Evolutionary conservation across 2,113 vertebrate species (phyloP), one percentile per base, ranked within the genome.

Genomic region (Centropus bengalensis): DNA sequence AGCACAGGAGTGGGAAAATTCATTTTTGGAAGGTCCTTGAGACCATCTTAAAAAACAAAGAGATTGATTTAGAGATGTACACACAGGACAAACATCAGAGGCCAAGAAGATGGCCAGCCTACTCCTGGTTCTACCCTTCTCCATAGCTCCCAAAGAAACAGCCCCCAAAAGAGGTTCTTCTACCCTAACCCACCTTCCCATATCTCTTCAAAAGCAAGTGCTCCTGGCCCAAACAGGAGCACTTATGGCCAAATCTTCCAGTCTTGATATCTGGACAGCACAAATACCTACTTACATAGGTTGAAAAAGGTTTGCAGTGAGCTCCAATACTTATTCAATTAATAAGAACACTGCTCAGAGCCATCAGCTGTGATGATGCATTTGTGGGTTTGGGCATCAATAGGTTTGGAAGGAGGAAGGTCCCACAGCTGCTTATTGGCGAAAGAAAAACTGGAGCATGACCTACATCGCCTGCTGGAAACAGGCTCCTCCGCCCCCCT

Each of bases 401-500:
- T 11, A 45, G 38, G 11, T 33, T 71, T 67, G 63, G 74, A 56
- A 87, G 36, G 52, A 89, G 47, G 63, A 63, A 91, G 91, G 63
- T 95, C 80, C 68, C 77, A 70, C 94, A 95, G 89, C 85, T 95
- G 82, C 32, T 91, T 32, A 10, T 16, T 38, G 58, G 70, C 78
- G 76, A 55, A 74, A 81, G 47, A 24, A 80, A 75, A 94, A 89
- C 16, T 82, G 52, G 85, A 62, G 58, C 86, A 62, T 8, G 82
- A 86, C 94, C 77, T 86, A 89, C 73, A 83, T 86, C 3, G 5
- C 62, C 47, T 14, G 52, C 67, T 79, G 45, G 73, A 75, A 75
- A 74, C 30, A 4, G 3, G 67, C 67, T 86, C 45, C 63, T 86
- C 73, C 30, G 1, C n/a, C 87, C 60, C 81, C 36, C 3, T 0